Evolutionary conservation across 2,113 vertebrate species (phyloP).

Genomic region (Scolopax mira): DNA sequence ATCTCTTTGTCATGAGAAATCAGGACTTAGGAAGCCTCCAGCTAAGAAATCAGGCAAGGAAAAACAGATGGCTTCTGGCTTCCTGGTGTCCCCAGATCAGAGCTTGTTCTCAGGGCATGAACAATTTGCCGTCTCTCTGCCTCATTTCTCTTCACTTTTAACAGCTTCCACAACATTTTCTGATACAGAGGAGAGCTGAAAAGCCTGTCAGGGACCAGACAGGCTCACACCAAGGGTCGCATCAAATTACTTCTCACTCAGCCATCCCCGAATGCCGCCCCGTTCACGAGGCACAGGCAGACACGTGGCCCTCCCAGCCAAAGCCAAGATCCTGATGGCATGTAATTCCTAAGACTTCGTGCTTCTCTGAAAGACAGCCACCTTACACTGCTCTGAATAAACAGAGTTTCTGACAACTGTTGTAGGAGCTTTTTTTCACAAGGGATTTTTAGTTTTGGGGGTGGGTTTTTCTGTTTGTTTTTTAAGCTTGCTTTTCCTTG

Average conservation of each 20-base stretch:
- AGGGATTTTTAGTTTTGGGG: neutral
- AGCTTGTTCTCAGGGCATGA: neutral
- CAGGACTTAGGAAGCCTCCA: neutral
- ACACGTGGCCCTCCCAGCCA: neutral
- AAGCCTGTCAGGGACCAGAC: neutral
- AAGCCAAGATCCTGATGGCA: neutral
- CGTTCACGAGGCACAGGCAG: neutral
- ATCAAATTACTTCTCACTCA: neutral
- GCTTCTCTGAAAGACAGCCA: neutral
- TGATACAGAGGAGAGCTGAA: neutral
- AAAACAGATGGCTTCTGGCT: slow-evolving; percentile 32
- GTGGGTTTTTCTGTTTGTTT: neutral
- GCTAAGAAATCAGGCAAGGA: neutral
- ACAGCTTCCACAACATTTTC: neutral
- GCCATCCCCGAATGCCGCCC: neutral
- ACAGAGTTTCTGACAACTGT: neutral
- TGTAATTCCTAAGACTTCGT: neutral
- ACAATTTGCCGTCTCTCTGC: neutral
- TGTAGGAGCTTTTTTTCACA: neutral
- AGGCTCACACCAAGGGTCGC: neutral
- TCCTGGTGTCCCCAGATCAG: neutral
- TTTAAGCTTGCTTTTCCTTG: neutral
- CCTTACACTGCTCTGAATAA: neutral
- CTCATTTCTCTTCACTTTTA: neutral
- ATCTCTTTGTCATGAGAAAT: neutral